Base-by-base conservation (phyloP, 2,797 vertebrate genomes). In the Sciurus carolinensis region DNA sequence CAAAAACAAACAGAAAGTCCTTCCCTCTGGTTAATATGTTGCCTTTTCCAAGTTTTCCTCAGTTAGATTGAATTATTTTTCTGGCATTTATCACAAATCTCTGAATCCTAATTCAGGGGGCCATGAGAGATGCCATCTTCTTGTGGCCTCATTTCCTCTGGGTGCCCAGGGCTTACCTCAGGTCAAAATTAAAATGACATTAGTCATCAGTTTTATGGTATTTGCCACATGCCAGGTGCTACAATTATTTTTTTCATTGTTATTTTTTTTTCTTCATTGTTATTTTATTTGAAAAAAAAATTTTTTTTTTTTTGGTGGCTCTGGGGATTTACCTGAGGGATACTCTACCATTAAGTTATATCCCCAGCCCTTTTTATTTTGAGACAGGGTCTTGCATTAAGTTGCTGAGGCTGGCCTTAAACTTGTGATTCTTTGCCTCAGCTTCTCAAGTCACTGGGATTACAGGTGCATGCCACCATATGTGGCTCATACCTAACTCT, bases 21-120 rank as follows among this genome's bases (percentile, higher is more conserved):
- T 24, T 30, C 54, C 30, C 50, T 47, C 30, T 42, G 47, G 47
- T 54, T 39, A 90, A 30, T 36, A 69, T 59, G 22, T 57, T 80
- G 14, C 30, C 24, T 76, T 7, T 36, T 33, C 0, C 2, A 9
- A 2, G 0, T 3, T 3, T 1, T 11, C 33, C 18, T 81, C 85
- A 92, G 54, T 57, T 57, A 57, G 64, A 59, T 2, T 36, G 83
- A 80, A 88, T 71, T 36, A 75, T 30, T 44, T 72, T 90, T 93
- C 71, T n/a, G 36, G 52, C 12, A 80, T 87, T 93, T 87, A n/a
- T 77, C 47, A 44, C 90, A 90, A 86, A 36, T 94, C 76, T 87
- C 6, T 62, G 62, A 75, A n/a, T 75, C 54, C 89, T 92, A 86
- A 92, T 39, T 64, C 14, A 54, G 69, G 52, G 20, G 6, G 42